Base-by-base conservation (phyloP, 2,797 vertebrate species). In the Xenops minutus region DNA sequence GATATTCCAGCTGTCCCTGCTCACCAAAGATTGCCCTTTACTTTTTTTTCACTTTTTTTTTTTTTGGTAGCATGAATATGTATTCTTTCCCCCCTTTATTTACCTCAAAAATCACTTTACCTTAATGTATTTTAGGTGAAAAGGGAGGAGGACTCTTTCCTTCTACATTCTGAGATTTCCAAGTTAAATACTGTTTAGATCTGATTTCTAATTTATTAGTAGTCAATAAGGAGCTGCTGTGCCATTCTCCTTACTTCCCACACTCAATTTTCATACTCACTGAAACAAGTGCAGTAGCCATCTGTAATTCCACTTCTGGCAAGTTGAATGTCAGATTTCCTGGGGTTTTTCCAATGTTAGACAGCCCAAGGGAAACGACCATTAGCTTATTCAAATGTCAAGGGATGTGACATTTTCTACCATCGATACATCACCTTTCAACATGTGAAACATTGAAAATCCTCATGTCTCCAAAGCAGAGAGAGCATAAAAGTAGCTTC, bases 261-360 rank as follows among this genome's bases (percentile, higher is more conserved):
- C 27, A 20, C 56, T 93, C 80, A 91, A 52, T 93, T 92, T 93
- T 69, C 43, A 46, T 69, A 75, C 36, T 88, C 80, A 44, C 75
- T 94, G 81, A 95, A 97, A 97, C 0, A 27, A 94, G 86, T 89
- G 96, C 71, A 89, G 68, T 74, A 77, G 55, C 84, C 93, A 96
- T 96, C 96, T 97, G 94, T 48, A 93, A 72, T 91, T 96, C 76
- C n/a, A 55, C 51, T 54, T 96, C 91, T 61, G 93, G 79, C 44
- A 96, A 61, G 68, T 4, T 94, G 95, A 97, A 97, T 97, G 96
- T 95, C 97, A 97, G 88, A 94, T 85, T 93, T 97, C 91, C 96
- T n/a, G 61, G 14, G 2, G 30, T 83, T 92, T 91, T 61, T 95
- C 77, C 77, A 91, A 72, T 23, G 64, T 89, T 86, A 91, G 59